Percentiles rank a stretch among this genome's conserved stretches.
phyloP scores from a whole-genome alignment of 2,797 vertebrate genomes.

The Salmo trutta region DNA sequence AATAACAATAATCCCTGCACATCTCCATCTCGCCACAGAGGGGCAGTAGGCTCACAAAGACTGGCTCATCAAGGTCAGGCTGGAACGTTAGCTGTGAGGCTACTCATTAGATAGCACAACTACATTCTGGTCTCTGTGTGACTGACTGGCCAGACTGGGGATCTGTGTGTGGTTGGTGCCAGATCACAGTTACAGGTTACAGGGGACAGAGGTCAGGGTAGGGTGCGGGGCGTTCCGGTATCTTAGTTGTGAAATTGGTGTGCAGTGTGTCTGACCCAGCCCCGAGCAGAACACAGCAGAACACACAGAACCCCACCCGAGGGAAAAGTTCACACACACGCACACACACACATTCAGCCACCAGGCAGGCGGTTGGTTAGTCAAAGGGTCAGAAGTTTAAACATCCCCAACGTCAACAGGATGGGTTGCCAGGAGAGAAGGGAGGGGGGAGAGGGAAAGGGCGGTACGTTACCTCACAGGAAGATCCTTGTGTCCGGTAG shows the following conservation, averaged over 20 bases:
- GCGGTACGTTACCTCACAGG: conserved; percentile 88
- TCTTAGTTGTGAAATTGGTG: conserved; percentile 99
- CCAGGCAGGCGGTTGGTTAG: conserved; percentile 86
- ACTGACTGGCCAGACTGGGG: not conserved
- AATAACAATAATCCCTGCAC: conserved; percentile 18
- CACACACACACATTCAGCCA: conserved; percentile 69
- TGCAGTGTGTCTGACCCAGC: conserved; percentile 82
- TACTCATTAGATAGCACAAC: not conserved
- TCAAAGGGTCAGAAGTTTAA: conserved; percentile 56
- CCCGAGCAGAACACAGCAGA: conserved; percentile 78
- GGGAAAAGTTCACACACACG: conserved; percentile 55
- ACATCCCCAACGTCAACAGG: conserved; percentile 15
- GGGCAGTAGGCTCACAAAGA: conserved; percentile 29
- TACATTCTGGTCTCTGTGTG: not conserved
- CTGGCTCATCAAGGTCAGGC: not conserved
- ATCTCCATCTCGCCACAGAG: conserved; percentile 46
- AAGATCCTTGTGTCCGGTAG: conserved; percentile 90
- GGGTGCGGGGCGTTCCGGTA: conserved; percentile 83
- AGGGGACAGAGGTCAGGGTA: conserved; percentile 47
- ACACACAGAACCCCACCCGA: conserved; percentile 73
- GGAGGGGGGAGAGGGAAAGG: not conserved
- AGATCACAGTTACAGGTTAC: conserved; percentile 23
- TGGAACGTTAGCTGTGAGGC: conserved; percentile 35
- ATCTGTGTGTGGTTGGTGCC: conserved; percentile 40
- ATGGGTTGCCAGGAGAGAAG: conserved; percentile 7